These are phyloP conservation scores for Reticulitermes speratus DNA, from an alignment of 1,140 invertebrate genomes.

Conservation along the genomic window DNA sequence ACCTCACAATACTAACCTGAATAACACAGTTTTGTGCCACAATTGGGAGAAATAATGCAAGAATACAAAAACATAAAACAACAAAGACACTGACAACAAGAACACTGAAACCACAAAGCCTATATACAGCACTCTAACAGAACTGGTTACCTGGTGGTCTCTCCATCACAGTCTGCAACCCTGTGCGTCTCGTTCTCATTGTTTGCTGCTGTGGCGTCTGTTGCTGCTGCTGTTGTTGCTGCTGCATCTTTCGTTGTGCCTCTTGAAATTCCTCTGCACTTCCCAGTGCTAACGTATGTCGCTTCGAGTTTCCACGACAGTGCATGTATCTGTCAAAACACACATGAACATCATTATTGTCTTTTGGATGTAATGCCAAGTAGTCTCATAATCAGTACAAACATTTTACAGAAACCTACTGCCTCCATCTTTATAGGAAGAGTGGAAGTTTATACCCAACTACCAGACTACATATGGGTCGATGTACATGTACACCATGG, in stretches of 20 bases:
- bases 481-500: too few species aligned
- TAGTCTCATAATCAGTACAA: too few species aligned
- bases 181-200: slow-evolving; percentile 69
- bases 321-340: slow-evolving; percentile 66
- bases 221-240: slow-evolving; percentile 47
- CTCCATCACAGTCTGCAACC: slow-evolving; percentile 80
- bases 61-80: too few species aligned
- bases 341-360: neutral
- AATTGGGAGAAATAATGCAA: too few species aligned
- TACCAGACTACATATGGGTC: too few species aligned
- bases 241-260: slow-evolving; percentile 55
- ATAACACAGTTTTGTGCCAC: too few species aligned
- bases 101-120: neutral
- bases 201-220: slow-evolving; percentile 48
- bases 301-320: slow-evolving; percentile 67
- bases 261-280: slow-evolving; percentile 57
- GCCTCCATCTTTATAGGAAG: too few species aligned
- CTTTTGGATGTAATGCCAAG: too few species aligned
- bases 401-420: too few species aligned
- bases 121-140: neutral
- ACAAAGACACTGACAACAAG: too few species aligned
- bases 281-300: slow-evolving; percentile 58
- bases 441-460: too few species aligned
- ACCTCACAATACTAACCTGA: too few species aligned
- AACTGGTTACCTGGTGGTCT: slow-evolving; percentile 69